Conservation (phyloP, 2,888 invertebrate genomes). For the Himalopsyche anomala region DNA sequence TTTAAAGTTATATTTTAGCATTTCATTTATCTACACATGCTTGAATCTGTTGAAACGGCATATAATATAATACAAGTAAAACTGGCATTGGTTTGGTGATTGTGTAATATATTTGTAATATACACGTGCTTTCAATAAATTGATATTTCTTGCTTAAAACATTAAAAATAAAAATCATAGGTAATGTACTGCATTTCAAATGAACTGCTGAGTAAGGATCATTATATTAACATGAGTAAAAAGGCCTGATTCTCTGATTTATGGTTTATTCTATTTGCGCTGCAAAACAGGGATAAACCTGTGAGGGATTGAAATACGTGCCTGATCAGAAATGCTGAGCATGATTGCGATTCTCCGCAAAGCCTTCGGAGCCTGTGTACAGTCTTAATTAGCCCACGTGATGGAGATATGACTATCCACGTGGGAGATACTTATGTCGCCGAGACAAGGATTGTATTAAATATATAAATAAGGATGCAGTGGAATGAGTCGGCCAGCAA, state of each 20-base stretch:
- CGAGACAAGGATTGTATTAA: slow-evolving; percentile 4
- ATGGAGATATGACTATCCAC: slow-evolving; percentile 40
- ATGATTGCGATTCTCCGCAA: not conserved
- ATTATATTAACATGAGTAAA: too few species aligned
- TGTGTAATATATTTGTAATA: too few species aligned
- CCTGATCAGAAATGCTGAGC: slow-evolving; percentile 36
- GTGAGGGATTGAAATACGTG: slow-evolving; percentile 41
- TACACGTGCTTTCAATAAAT: too few species aligned
- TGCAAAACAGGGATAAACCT: slow-evolving; percentile 3
- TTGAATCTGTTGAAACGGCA: too few species aligned
- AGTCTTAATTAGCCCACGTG: slow-evolving; percentile 43
- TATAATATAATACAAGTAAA: too few species aligned
- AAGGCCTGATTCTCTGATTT: not conserved
- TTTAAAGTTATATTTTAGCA: too few species aligned
- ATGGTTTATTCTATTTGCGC: not conserved
- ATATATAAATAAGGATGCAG: not conserved
- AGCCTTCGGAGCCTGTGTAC: slow-evolving; percentile 10
- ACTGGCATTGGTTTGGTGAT: too few species aligned
- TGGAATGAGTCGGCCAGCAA: not conserved
- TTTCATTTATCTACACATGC: too few species aligned
- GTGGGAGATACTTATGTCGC: slow-evolving; percentile 35
- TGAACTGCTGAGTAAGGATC: too few species aligned
- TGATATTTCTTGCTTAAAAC: too few species aligned
- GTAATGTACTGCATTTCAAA: too few species aligned
- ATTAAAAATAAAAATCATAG: too few species aligned